Conservation (phyloP, 64 coral and sea anemone species). For the Montipora sp. region DNA sequence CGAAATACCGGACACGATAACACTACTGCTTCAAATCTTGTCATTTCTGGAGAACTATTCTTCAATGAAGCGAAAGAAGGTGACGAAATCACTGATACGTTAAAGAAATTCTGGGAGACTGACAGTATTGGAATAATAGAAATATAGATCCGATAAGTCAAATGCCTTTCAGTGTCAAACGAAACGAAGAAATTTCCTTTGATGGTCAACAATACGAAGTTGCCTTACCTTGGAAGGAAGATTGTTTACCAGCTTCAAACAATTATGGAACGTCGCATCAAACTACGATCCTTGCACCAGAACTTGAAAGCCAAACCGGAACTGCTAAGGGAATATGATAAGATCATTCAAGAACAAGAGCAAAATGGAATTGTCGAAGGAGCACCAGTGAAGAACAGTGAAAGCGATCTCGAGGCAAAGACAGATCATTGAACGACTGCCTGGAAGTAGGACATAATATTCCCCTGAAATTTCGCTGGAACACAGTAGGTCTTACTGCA, state of each 20-base stretch:
- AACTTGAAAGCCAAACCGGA: background rate
- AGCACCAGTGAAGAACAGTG: background rate
- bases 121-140: conserved; percentile 4
- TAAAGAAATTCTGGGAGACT: background rate
- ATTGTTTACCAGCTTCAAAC: conserved; percentile 42
- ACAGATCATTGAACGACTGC: conserved; percentile 40
- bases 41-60: conserved; percentile 7
- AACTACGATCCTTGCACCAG: conserved; percentile 33
- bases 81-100: background rate
- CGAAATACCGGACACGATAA: background rate
- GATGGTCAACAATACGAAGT: conserved; percentile 64
- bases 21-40: background rate
- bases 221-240: conserved; percentile 59
- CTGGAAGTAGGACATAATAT: conserved; percentile 26
- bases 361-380: conserved; percentile 17
- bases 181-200: conserved; percentile 45
- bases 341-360: conserved; percentile 45
- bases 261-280: conserved; percentile 43
- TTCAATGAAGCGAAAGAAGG: background rate
- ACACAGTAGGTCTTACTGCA: background rate
- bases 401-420: background rate
- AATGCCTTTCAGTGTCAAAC: conserved; percentile 13
- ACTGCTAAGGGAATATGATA: conserved; percentile 33
- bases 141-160: background rate
- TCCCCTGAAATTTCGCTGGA: background rate